phyloP scores from a whole-genome alignment of 2,888 invertebrate genomes.

The Archips xylosteana region DNA sequence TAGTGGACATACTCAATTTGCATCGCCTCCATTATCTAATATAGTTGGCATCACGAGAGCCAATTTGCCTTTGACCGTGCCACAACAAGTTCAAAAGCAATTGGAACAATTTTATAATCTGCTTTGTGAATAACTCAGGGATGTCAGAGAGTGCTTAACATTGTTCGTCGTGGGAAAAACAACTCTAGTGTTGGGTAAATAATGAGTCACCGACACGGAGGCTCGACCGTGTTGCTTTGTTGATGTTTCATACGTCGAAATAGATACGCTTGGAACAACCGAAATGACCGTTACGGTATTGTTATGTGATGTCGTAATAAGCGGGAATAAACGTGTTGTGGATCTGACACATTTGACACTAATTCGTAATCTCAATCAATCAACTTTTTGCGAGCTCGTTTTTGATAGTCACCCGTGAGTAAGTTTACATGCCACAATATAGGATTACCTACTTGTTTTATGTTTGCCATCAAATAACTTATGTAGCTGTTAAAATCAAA shows the following conservation, averaged over 20 bases:
- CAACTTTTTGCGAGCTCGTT: neutral
- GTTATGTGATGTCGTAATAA: slow-evolving; percentile 4
- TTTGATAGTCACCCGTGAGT: neutral
- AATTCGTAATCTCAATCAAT: neutral
- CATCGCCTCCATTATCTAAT: slow-evolving; percentile 80
- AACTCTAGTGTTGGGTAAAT: slow-evolving; percentile 53
- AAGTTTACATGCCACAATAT: neutral
- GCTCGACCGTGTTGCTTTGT: slow-evolving; percentile 5
- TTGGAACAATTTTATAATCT: slow-evolving; percentile 81
- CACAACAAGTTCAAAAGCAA: slow-evolving; percentile 75
- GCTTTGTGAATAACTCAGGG: slow-evolving; percentile 60
- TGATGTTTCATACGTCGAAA: neutral
- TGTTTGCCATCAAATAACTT: neutral
- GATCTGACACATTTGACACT: neutral
- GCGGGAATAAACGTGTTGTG: slow-evolving; percentile 6
- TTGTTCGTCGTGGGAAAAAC: slow-evolving; percentile 60
- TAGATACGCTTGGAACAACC: neutral
- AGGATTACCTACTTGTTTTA: neutral
- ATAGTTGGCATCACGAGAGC: slow-evolving; percentile 66
- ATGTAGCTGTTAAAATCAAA: neutral
- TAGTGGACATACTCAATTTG: slow-evolving; percentile 73
- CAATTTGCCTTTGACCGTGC: slow-evolving; percentile 68
- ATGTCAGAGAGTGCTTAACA: slow-evolving; percentile 55
- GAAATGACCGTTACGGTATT: neutral
- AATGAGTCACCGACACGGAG: slow-evolving; percentile 47